Conservation (phyloP, 1,140 invertebrate genomes). For the Hyles vespertilio region DNA sequence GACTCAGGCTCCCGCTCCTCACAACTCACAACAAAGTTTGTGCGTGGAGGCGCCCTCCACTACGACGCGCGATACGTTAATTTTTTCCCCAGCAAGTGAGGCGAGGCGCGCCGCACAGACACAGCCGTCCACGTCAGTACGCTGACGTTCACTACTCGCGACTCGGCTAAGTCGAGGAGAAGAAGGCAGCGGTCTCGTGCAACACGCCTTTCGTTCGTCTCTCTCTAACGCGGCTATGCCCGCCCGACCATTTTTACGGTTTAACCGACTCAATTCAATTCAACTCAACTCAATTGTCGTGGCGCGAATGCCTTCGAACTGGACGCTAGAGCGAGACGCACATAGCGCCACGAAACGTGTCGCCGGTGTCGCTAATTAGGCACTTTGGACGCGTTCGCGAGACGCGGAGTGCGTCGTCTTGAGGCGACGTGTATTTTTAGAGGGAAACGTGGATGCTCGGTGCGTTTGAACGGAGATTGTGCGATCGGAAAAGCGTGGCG, state of each 20-base stretch:
- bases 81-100: conserved; percentile 49
- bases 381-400: not conserved
- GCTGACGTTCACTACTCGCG: conserved; percentile 70
- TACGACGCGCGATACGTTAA: conserved; percentile 57
- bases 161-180: conserved; percentile 69
- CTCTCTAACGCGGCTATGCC: conserved; percentile 62
- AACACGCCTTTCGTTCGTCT: conserved; percentile 71
- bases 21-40: too few relatives aligned
- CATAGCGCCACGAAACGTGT: conserved; percentile 11
- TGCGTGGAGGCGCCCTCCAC: too few relatives aligned
- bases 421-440: not conserved
- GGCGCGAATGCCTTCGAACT: conserved; percentile 69
- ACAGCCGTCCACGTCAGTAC: conserved; percentile 63
- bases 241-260: conserved; percentile 72
- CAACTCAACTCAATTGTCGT: conserved; percentile 76
- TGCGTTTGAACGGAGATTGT: conserved; percentile 53
- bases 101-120: conserved; percentile 44
- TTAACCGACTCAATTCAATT: conserved; percentile 74
- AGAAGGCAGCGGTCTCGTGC: conserved; percentile 71
- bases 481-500: conserved; percentile 57
- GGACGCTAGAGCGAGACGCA: conserved; percentile 72
- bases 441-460: not conserved
- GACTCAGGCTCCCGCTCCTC: too few relatives aligned
- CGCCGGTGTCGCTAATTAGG: not conserved
- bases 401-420: not conserved